A percentile compares a stretch with the other conserved stretches of the same genome.
phyloP scores from a whole-genome alignment of 2,888 invertebrate genomes.

The Mactromeris polynyma region DNA sequence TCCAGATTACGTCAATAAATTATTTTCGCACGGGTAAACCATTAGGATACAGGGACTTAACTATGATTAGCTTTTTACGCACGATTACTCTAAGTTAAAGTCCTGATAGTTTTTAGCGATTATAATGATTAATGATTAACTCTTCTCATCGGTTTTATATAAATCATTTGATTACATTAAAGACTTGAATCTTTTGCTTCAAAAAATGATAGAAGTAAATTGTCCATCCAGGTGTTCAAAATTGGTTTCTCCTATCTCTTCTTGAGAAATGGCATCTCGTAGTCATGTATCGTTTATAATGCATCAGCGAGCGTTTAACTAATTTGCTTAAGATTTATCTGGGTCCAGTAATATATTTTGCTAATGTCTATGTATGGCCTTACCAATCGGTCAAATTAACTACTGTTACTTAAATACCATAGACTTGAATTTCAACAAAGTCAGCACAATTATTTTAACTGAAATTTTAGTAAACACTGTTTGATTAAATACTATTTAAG shows the following conservation, averaged over 20 bases:
- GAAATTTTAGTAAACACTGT: too few species aligned
- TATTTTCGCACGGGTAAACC: conserved; percentile 14
- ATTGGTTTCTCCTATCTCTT: background rate
- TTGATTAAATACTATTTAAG: too few species aligned
- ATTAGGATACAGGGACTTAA: background rate
- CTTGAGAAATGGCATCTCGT: background rate
- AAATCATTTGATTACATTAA: background rate
- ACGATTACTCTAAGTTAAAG: background rate
- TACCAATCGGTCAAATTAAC: too few species aligned
- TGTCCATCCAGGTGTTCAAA: background rate
- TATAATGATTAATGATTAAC: conserved; percentile 3
- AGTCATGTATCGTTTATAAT: background rate
- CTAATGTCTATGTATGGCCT: too few species aligned
- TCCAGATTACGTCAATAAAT: background rate
- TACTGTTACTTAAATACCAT: too few species aligned
- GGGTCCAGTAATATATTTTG: too few species aligned
- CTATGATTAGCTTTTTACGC: background rate
- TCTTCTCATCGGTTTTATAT: background rate
- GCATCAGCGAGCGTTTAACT: background rate
- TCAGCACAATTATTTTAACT: too few species aligned
- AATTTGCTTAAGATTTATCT: background rate
- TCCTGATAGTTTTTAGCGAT: background rate
- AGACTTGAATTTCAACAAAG: too few species aligned
- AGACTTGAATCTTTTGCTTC: background rate
- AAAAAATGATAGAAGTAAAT: background rate